phyloP scores from a whole-genome alignment of 2,888 invertebrate species.

The Rhagonycha lutea region DNA sequence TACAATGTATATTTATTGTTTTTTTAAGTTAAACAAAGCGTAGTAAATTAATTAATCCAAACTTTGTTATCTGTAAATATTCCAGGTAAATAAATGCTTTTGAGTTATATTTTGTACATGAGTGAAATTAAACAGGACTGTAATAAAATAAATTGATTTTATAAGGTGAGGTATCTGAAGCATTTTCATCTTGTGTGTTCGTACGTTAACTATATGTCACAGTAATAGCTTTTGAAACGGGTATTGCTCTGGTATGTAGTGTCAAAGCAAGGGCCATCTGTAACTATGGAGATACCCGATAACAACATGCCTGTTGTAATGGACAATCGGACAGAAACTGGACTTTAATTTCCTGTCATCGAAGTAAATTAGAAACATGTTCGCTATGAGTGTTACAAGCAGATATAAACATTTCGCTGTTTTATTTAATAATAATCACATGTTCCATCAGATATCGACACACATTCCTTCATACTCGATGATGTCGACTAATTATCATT shows the following conservation, averaged over 20 bases:
- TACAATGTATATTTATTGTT: neutral
- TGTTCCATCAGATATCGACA: constrained; percentile 6
- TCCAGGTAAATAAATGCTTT: neutral
- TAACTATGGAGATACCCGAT: constrained; percentile 50
- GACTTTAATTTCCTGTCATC: constrained; percentile 54
- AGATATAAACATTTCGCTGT: constrained; percentile 37
- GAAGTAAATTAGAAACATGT: constrained; percentile 48
- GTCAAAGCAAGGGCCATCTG: constrained; percentile 42
- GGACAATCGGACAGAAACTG: constrained; percentile 51
- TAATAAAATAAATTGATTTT: neutral
- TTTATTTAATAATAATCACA: constrained; percentile 10
- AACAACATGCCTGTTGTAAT: constrained; percentile 51
- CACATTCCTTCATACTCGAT: neutral
- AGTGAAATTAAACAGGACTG: neutral
- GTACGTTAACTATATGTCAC: constrained; percentile 34
- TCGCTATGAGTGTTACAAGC: constrained; percentile 39
- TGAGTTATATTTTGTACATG: neutral
- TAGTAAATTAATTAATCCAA: neutral
- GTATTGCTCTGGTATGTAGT: constrained; percentile 28
- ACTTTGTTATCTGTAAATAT: neutral
- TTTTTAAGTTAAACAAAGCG: neutral
- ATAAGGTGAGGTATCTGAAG: constrained; percentile 5
- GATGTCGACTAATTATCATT: neutral
- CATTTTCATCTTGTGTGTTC: constrained; percentile 31
- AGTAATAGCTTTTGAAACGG: constrained; percentile 43